A percentile compares a stretch with the other conserved stretches of the same genome.
phyloP scores from a whole-genome alignment of 2,888 invertebrate species.

The Onchidella celtica region DNA sequence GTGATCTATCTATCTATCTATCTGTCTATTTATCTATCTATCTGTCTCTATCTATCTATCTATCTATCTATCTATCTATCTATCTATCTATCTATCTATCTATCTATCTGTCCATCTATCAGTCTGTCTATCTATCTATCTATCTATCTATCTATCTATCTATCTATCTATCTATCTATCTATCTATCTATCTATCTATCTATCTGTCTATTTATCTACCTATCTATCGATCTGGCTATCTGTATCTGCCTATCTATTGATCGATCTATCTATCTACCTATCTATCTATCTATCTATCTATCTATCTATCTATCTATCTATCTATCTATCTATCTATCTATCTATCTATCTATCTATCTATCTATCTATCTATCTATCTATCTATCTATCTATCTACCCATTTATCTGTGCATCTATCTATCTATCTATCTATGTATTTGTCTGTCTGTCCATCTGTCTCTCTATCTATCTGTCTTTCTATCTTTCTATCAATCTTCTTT shows the following conservation, averaged over 20 bases:
- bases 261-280: background rate
- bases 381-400: too few species aligned
- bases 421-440: too few species aligned
- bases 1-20: background rate
- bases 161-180: background rate
- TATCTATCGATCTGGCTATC: background rate
- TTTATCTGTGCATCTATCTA: too few species aligned
- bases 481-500: too few species aligned
- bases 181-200: background rate
- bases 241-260: background rate
- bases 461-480: too few species aligned
- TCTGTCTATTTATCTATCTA: constrained; percentile 16
- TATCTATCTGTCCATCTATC: background rate
- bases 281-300: too few species aligned
- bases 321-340: too few species aligned
- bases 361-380: too few species aligned
- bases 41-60: constrained; percentile 2
- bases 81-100: background rate
- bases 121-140: constrained; percentile 4
- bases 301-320: too few species aligned
- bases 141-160: background rate
- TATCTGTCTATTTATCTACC: constrained; percentile 5
- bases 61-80: constrained; percentile 13
- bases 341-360: too few species aligned
- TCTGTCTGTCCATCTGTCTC: too few species aligned